These are phyloP conservation scores for Chrysochloris asiatica DNA, from an alignment of 2,113 vertebrate genomes.

Conservation along the genomic window DNA sequence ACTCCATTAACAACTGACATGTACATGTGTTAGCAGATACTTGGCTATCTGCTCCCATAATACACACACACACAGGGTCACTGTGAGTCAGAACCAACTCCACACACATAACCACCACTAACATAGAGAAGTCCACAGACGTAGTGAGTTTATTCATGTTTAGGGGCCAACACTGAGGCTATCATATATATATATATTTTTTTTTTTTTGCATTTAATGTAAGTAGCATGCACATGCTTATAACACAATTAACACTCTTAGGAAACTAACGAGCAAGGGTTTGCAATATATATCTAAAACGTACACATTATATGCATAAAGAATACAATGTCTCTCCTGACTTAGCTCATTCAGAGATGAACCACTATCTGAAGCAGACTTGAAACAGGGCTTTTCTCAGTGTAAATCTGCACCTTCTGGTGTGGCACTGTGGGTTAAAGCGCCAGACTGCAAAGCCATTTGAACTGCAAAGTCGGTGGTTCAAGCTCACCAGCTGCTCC, in stretches of 20 bases:
- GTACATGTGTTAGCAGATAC: no score
- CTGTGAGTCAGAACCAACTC: no score
- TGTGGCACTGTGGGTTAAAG: no score
- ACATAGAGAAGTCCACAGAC: no score
- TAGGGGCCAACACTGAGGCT: not conserved
- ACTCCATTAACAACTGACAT: no score
- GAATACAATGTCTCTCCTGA: not conserved
- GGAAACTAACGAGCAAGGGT: not conserved
- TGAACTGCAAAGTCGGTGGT: no score
- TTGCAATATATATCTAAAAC: not conserved
- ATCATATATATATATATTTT: no score
- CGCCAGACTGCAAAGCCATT: no score
- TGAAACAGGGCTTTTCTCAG: not conserved
- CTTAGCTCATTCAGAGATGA: not conserved
- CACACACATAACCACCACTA: no score
- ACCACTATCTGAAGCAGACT: not conserved
- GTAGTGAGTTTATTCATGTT: not conserved
- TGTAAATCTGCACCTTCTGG: not conserved
- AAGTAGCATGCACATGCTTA: not conserved
- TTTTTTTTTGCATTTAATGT: not conserved
- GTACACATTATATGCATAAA: not conserved
- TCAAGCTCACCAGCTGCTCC: no score
- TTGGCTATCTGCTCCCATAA: no score
- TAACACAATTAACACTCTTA: not conserved
- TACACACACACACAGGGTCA: not conserved